phyloP scores from a whole-genome alignment of 2,113 vertebrate species.

The Sterrhoptilus dennistouni region DNA sequence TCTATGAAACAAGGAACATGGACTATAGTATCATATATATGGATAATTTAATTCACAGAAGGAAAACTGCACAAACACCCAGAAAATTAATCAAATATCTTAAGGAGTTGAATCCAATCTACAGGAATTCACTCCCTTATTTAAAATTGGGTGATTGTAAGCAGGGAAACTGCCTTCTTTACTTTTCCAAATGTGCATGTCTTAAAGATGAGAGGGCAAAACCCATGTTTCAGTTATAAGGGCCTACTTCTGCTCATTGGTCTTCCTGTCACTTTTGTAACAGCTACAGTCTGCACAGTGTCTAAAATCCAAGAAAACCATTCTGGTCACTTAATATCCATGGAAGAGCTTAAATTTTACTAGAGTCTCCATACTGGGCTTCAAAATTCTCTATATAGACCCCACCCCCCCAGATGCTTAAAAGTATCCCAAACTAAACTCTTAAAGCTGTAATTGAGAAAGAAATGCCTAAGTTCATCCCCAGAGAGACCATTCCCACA shows the following conservation, averaged over 20 bases:
- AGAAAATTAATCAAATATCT: background rate
- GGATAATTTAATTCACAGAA: background rate
- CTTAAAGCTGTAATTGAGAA: background rate
- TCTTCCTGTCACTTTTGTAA: background rate
- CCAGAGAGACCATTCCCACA: background rate
- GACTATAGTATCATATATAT: background rate
- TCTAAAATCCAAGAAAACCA: background rate
- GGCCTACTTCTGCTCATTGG: background rate
- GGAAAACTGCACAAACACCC: background rate
- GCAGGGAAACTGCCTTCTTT: background rate
- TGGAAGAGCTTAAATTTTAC: background rate
- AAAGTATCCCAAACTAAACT: background rate
- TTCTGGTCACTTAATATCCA: background rate
- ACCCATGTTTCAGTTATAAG: background rate
- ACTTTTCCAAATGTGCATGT: background rate
- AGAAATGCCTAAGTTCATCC: background rate
- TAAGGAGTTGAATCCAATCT: background rate
- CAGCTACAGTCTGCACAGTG: background rate
- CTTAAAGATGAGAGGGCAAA: background rate
- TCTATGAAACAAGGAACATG: background rate
- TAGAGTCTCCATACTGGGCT: rapidly evolving
- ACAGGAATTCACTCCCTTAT: background rate
- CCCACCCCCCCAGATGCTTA: rapidly evolving
- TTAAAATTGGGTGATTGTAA: background rate
- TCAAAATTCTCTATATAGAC: background rate